These are phyloP conservation scores for Stenichneumon culpator DNA, from an alignment of 2,888 invertebrate genomes.

Conservation along the genomic window DNA sequence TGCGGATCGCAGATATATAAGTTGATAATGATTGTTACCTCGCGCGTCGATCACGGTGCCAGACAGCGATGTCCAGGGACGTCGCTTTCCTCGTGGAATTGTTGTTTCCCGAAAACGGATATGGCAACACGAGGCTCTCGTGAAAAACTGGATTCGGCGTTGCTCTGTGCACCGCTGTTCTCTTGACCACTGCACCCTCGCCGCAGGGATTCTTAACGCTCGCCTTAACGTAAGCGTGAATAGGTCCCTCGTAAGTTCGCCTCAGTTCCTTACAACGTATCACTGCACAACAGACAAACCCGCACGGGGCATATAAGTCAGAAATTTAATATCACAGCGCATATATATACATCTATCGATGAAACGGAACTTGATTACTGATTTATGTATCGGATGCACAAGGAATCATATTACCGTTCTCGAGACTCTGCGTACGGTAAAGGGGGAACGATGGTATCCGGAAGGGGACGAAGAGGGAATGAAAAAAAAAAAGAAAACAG, in stretches of 20 bases:
- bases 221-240: constrained; percentile 94
- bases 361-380: neutral
- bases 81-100: constrained; percentile 84
- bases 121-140: constrained; percentile 91
- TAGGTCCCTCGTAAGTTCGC: constrained; percentile 88
- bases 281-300: constrained; percentile 86
- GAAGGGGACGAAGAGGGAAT: neutral
- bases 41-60: constrained; percentile 94
- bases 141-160: constrained; percentile 93
- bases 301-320: constrained; percentile 6
- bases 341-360: neutral
- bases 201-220: constrained; percentile 84
- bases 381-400: constrained; percentile 13
- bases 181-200: constrained; percentile 88
- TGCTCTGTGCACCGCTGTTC: constrained; percentile 93
- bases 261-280: constrained; percentile 92
- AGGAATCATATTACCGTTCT: constrained; percentile 4
- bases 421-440: neutral
- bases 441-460: neutral
- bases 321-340: constrained; percentile 9
- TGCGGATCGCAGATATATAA: neutral
- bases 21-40: constrained; percentile 87
- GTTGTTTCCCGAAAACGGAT: constrained; percentile 85
- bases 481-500: constrained; percentile 13
- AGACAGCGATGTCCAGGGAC: constrained; percentile 92